Conservation (phyloP, 2,888 invertebrate species). For the Oligia latruncula region DNA sequence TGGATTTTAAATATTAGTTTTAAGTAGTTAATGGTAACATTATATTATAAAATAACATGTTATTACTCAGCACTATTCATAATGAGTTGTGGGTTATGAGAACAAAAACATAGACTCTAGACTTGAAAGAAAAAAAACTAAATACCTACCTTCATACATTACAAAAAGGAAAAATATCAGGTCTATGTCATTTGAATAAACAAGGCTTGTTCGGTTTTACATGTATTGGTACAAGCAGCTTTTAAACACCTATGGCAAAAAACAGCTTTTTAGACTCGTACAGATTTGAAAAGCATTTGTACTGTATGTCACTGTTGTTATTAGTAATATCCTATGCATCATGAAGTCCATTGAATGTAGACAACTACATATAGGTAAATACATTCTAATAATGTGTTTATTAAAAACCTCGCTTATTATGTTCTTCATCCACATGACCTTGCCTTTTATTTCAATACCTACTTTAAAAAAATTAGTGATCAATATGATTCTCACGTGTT, state of each 20-base stretch:
- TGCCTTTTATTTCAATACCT: constrained; percentile 60
- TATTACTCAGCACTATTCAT: constrained; percentile 70
- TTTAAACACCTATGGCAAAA: constrained; percentile 61
- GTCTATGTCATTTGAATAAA: constrained; percentile 61
- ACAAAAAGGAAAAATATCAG: constrained; percentile 50
- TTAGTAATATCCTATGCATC: constrained; percentile 40
- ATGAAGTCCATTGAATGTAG: constrained; percentile 48
- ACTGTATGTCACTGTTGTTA: constrained; percentile 39
- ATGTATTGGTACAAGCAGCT: constrained; percentile 62
- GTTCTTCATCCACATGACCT: constrained; percentile 60
- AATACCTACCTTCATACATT: constrained; percentile 34
- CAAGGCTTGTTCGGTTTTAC: constrained; percentile 41
- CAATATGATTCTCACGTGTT: constrained; percentile 69
- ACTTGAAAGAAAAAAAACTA: constrained; percentile 15
- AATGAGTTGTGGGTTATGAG: constrained; percentile 56
- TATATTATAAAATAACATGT: constrained; percentile 64
- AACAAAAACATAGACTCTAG: constrained; percentile 56
- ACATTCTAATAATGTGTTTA: constrained; percentile 47
- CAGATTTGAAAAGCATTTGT: constrained; percentile 46
- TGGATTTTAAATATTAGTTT: constrained; percentile 82
- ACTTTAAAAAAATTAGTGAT: constrained; percentile 59
- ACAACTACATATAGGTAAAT: constrained; percentile 19
- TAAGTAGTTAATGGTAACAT: constrained; percentile 85
- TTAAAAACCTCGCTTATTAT: constrained; percentile 50
- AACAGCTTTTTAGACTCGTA: constrained; percentile 59